Evolutionary conservation across 2,888 invertebrate genomes (phyloP).

Genomic region (Tigriopus californicus): DNA sequence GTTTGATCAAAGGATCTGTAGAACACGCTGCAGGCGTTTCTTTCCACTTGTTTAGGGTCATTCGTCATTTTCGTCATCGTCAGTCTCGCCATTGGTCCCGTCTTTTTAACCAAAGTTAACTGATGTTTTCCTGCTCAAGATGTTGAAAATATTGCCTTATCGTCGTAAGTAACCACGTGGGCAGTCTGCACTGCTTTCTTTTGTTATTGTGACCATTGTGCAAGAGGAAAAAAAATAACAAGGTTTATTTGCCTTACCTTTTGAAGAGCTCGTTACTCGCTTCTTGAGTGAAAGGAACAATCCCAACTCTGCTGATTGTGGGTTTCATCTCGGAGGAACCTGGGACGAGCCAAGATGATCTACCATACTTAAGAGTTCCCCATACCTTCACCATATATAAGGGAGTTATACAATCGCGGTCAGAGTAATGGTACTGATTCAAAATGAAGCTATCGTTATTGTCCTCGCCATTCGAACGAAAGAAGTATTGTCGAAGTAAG

Average conservation of each 20-base stretch:
- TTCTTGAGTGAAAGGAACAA: neutral
- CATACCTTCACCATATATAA: neutral
- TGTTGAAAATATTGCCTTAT: too few species aligned
- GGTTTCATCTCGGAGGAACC: neutral
- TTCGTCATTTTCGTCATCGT: too few species aligned
- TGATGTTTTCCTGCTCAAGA: too few species aligned
- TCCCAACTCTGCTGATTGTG: neutral
- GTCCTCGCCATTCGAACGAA: neutral
- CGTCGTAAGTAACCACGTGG: too few species aligned
- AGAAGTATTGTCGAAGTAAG: neutral
- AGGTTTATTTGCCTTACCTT: neutral
- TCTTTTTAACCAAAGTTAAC: too few species aligned
- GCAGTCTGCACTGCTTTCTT: too few species aligned
- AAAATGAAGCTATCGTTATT: neutral
- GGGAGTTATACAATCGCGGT: neutral
- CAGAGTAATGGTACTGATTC: neutral
- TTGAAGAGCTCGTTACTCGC: neutral
- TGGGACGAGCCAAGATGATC: constrained; percentile 2
- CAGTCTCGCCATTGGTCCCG: too few species aligned
- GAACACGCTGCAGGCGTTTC: too few species aligned
- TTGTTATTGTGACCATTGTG: too few species aligned
- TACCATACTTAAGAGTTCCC: neutral
- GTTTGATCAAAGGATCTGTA: too few species aligned
- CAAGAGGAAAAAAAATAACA: too few species aligned
- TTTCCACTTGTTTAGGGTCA: too few species aligned